Evolutionary conservation across 2,888 invertebrate genomes (phyloP), one percentile per base, ranked within the genome.

Genomic region (Orchestes rusci): DNA sequence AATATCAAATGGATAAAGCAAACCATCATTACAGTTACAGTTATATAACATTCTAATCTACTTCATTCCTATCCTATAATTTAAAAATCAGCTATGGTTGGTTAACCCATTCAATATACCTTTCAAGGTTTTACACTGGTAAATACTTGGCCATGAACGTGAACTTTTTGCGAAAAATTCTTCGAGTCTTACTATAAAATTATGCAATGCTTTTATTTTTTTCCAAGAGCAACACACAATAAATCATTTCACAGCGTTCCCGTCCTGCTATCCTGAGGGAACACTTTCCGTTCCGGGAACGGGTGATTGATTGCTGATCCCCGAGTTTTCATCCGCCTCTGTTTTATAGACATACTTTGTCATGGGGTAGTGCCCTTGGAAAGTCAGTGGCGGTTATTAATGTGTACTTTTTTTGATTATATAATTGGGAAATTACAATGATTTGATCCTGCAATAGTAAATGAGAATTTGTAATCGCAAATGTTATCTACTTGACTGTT

Each of bases 251-350:
- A 19, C 18, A 45, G 43, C 39, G 50, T 50, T 50, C 41, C 34
- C 40, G 47, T 40, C 28, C 39, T 47, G n/a, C n/a, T n/a, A n/a
- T n/a, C 46, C 41, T 37, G 38, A 17, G 43, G 47, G 47, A 50
- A 41, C 43, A 33, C 41, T 50, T 47, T 50, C 40, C 40, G 41
- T 43, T 50, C 50, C 47, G 44, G 20, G 45, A 39, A 16, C 39
- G 32, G 15, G 44, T 50, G 50, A 50, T 50, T 50, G 50, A 50
- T 50, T 50, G 47, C 38, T 31, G 43, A 41, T 40, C 38, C 41
- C 33, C 28, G 36, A 30, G 27, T 31, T 40, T 43, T 33, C 42
- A 39, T 39, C 38, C 41, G 36, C 33, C 39, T 42, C 16, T 18
- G 42, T 30, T 38, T 42, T 39, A 39, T 30, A 20, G 15, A n/a